Base-by-base conservation (phyloP, 2,113 vertebrate genomes). In the Colinus virginianus region DNA sequence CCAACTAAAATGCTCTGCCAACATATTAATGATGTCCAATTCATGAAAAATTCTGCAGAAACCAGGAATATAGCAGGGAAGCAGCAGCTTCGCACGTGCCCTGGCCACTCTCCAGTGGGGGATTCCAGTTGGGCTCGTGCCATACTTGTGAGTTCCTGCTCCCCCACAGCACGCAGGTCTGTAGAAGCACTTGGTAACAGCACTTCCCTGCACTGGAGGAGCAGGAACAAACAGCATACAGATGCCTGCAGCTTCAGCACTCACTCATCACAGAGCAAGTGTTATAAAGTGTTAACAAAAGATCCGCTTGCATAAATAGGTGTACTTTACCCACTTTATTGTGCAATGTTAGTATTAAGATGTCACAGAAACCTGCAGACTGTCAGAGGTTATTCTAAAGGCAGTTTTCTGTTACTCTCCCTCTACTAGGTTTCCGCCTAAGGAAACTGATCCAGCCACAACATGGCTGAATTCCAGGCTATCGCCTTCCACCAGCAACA, bases 391-490 rank as follows among this genome's bases (percentile, higher is more conserved):
- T 84, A 58, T 82, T 94, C 87, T 82, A 72, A 78, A 91, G 51
- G 72, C 16, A 79, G 46, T 22, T 90, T 78, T 94, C 82, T 78
- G 7, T 70, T 82, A 71, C 63, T 88, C 69, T 26, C 42, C 32
- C 74, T 96, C 63, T 76, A 30, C 79, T 87, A 63, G 58, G 48
- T 81, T 95, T 95, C 82, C 56, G 80, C 92, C 46, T 23, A 79
- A 95, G 88, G 69, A 95, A 95, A 84, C 42, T 0, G 0, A 63
- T 70, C 38, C 81, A 90, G 92, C 55, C 16, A 6, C 62, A 79
- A 58, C 49, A 66, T 0, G 2, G 59, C 36, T 84, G 40, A 46
- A 22, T 62, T 85, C 75, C 87, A 59, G 59, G 28, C 15, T 67
- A 53, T 51, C 15, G 3, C 40, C 42, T 3, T 14, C 38, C 59